A percentile compares a stretch with the other conserved stretches of the same genome.
Conservation (phyloP, 2,797 vertebrate genomes). For the Rhinella marina region DNA sequence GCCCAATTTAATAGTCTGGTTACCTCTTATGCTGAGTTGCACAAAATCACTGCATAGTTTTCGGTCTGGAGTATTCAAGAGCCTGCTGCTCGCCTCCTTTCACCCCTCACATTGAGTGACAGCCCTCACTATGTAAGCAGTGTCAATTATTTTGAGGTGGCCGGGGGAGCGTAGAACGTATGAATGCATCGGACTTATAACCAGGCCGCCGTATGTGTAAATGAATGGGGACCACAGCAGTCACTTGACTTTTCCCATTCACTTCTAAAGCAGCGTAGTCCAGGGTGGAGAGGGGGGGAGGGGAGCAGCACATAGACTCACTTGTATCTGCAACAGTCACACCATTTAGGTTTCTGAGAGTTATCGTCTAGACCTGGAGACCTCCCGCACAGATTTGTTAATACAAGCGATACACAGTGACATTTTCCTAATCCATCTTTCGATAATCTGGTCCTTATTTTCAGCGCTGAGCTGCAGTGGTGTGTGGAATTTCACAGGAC, state of each 20-base stretch:
- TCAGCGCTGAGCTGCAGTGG: neutral
- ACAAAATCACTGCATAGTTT: neutral
- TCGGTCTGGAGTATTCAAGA: neutral
- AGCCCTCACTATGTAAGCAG: neutral
- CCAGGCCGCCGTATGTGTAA: neutral
- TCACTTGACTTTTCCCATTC: conserved; percentile 1
- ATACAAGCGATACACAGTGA: neutral
- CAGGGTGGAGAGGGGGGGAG: neutral
- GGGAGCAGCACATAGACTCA: neutral
- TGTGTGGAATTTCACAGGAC: too few relatives aligned
- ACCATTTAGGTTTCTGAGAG: too few relatives aligned
- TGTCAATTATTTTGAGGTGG: neutral
- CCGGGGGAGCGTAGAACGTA: neutral
- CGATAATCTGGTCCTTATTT: neutral
- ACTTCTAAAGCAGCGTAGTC: neutral
- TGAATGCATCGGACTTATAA: neutral
- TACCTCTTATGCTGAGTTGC: too few relatives aligned
- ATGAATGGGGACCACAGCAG: neutral
- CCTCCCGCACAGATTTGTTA: neutral
- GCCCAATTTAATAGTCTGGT: too few relatives aligned
- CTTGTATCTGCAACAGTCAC: neutral
- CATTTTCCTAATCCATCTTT: neutral
- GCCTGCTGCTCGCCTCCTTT: neutral
- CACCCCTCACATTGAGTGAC: neutral
- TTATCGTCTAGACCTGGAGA: neutral